Base-by-base conservation (phyloP, 2,797 vertebrate species). In the Melanotaenia nigrans region DNA sequence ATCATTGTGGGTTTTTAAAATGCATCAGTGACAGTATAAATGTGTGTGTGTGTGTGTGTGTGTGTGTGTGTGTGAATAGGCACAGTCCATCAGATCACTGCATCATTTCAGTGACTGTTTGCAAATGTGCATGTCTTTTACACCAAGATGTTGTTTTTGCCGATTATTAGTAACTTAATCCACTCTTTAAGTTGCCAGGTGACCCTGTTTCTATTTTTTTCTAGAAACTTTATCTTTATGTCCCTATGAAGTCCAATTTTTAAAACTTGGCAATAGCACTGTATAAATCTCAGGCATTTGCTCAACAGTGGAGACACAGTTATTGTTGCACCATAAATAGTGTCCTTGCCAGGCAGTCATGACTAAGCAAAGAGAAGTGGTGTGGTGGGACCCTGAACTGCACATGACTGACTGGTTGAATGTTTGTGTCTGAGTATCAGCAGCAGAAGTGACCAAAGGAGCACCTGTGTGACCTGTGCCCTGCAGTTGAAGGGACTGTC, bases 381-480 rank as follows among this genome's bases (percentile, higher is more conserved):
- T 32, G 33, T 32, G 24, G 74, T 80, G 66, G 61, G 75, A 76
- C 18, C 47, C 32, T 61, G 32, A 11, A 28, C 42, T 61, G 35
- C 8, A 59, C 62, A 42, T 61, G 69, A 60, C 36, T 36, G 18
- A 71, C 72, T 51, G 22, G 54, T 35, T 54, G 36, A 59, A 22
- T 75, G 73, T 82, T 47, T 81, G 65, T 47, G 35, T 3, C 49
- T 79, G 77, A 71, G 42, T 61, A 74, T 22, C 57, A 54, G 71
- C 32, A 63, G 77, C 88, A 87, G 82, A 75, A 66, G 62, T 68
- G 71, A 80, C 68, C 79, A 78, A 47, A 61, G 67, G 61, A 65
- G 65, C 92, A 92, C 86, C 88, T 93, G 90, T 92, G 82, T 55
- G 85, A 92, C 90, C 87, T 81, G 56, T 58, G 13, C n/a, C 78